These are phyloP conservation scores for Geococcyx californianus DNA, from an alignment of 2,113 vertebrate genomes.

Conservation along the genomic window DNA sequence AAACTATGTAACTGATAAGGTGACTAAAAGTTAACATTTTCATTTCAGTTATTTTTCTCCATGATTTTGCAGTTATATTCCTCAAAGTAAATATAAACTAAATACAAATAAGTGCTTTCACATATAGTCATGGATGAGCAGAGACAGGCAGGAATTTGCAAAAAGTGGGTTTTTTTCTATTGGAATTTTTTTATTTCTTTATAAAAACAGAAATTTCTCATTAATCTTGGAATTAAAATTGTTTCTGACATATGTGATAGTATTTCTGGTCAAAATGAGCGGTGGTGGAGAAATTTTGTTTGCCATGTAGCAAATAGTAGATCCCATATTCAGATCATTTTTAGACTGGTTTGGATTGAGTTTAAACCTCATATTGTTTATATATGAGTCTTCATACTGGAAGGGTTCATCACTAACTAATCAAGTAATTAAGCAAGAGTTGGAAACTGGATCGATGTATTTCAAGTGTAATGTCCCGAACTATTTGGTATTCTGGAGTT, in stretches of 20 bases:
- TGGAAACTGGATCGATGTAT: not conserved
- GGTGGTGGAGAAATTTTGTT: not conserved
- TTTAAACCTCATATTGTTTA: not conserved
- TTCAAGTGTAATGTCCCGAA: not conserved
- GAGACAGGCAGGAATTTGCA: not conserved
- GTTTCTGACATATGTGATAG: not conserved
- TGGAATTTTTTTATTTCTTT: not conserved
- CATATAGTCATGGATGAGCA: accelerated
- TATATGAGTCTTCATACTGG: not conserved
- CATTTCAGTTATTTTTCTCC: not conserved
- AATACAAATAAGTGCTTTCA: not conserved
- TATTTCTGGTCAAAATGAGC: not conserved
- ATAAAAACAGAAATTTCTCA: not conserved
- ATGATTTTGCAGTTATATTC: not conserved
- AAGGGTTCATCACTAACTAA: not conserved
- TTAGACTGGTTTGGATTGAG: not conserved
- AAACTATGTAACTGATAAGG: not conserved
- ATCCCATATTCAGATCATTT: not conserved
- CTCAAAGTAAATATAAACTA: not conserved
- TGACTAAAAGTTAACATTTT: not conserved
- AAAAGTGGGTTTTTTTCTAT: not conserved
- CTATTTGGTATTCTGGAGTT: not conserved
- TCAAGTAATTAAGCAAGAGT: not conserved
- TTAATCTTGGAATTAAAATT: not conserved
- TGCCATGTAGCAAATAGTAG: not conserved